Percentiles rank a stretch among this genome's conserved stretches.
These are phyloP conservation scores for Procapra przewalskii DNA, from an alignment of 2,113 vertebrate genomes.

Conservation along the genomic window DNA sequence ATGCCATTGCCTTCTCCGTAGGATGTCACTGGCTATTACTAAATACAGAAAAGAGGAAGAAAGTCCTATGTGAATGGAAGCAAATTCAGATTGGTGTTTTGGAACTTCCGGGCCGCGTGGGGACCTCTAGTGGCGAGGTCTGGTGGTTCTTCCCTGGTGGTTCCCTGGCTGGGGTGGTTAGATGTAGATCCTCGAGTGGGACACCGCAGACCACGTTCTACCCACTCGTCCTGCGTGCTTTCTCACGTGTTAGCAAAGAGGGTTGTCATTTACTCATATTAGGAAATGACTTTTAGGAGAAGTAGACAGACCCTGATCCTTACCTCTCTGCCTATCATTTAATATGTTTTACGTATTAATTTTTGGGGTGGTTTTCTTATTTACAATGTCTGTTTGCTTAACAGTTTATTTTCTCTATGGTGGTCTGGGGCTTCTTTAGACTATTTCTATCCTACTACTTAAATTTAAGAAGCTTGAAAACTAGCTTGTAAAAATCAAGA, in stretches of 20 bases:
- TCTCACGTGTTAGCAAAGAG: background rate
- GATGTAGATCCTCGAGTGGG: background rate
- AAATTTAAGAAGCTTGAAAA: background rate
- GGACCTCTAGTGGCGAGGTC: background rate
- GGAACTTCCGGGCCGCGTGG: background rate
- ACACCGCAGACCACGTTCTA: background rate
- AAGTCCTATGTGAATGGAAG: background rate
- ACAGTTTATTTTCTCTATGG: background rate
- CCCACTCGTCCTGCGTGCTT: background rate
- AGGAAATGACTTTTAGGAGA: background rate
- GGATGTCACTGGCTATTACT: background rate
- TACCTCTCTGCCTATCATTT: background rate
- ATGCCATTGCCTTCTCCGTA: too few species aligned
- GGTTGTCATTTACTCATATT: background rate
- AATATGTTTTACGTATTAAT: background rate
- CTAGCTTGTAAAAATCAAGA: background rate
- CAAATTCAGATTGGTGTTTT: background rate
- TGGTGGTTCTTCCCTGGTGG: background rate
- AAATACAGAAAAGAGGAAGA: background rate
- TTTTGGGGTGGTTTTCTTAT: background rate
- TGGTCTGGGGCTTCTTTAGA: background rate
- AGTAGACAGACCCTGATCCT: too few species aligned
- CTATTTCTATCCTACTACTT: background rate
- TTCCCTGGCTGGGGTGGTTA: background rate
- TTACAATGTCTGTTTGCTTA: background rate